Conservation (phyloP, 2,113 vertebrate genomes). For the Cercocebus atys region DNA sequence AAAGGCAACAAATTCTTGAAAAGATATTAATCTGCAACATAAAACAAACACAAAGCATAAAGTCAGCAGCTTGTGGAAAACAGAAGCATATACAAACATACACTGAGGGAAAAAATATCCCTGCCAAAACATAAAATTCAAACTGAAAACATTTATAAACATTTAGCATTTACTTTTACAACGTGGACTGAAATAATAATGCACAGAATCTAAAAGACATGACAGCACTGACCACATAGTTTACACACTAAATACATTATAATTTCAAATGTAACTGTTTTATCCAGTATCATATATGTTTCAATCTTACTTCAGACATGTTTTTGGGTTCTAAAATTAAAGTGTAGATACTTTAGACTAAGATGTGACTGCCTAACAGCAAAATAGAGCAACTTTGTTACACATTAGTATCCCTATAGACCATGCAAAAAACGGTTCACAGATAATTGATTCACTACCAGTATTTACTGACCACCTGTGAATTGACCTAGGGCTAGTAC, state of each 20-base stretch:
- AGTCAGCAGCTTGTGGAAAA: conserved; percentile 55
- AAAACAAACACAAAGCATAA: conserved; percentile 66
- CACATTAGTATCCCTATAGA: background rate
- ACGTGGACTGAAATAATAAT: background rate
- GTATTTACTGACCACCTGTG: background rate
- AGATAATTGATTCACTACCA: background rate
- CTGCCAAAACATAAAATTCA: background rate
- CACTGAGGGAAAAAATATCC: background rate
- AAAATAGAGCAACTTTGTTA: background rate
- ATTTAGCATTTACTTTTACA: background rate
- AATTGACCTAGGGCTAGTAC: background rate
- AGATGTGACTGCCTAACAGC: background rate
- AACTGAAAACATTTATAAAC: background rate
- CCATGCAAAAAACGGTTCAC: background rate
- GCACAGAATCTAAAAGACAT: background rate
- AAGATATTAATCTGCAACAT: conserved; percentile 90
- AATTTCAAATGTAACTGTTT: conserved; percentile 1
- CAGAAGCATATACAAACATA: conserved; percentile 21
- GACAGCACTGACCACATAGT: background rate
- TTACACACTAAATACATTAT: background rate
- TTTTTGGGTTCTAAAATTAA: background rate
- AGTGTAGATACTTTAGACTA: background rate
- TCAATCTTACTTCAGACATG: background rate
- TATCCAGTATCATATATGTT: background rate
- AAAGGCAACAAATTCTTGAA: conserved; percentile 93